Conservation (phyloP, 2,113 vertebrate genomes). For the Dasypus novemcinctus region DNA sequence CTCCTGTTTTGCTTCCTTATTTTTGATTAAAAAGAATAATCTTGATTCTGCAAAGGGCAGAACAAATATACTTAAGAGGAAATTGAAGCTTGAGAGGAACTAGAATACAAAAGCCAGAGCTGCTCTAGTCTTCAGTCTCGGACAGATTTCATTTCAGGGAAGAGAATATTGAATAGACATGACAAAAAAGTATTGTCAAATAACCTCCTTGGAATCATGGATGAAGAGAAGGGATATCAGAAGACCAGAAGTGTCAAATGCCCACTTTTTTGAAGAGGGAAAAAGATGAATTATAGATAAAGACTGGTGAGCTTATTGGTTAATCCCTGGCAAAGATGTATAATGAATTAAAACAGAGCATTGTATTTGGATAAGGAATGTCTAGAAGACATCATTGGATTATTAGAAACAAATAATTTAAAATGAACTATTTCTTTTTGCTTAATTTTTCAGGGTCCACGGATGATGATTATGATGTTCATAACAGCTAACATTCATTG, state of each 20-base stretch:
- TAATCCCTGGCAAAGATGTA: background rate
- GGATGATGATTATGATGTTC: background rate
- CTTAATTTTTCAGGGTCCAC: background rate
- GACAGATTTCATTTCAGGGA: background rate
- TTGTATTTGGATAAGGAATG: background rate
- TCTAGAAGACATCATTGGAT: background rate
- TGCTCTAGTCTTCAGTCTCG: background rate
- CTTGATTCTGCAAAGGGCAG: background rate
- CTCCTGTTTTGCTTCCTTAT: background rate
- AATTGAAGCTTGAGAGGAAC: background rate
- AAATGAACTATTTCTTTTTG: background rate
- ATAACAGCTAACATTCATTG: background rate
- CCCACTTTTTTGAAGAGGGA: background rate
- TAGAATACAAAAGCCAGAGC: background rate
- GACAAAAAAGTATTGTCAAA: background rate
- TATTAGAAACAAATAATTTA: conserved; percentile 4
- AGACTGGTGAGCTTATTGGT: background rate
- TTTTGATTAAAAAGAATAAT: conserved; percentile 40
- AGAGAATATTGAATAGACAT: background rate
- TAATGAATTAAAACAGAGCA: background rate
- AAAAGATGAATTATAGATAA: conserved; percentile 22
- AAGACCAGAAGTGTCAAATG: background rate
- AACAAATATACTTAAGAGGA: background rate
- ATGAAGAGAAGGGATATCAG: background rate
- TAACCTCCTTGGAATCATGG: background rate